Evolutionary conservation across 2,888 invertebrate species (phyloP).

Genomic region (Schizaphis graminum): DNA sequence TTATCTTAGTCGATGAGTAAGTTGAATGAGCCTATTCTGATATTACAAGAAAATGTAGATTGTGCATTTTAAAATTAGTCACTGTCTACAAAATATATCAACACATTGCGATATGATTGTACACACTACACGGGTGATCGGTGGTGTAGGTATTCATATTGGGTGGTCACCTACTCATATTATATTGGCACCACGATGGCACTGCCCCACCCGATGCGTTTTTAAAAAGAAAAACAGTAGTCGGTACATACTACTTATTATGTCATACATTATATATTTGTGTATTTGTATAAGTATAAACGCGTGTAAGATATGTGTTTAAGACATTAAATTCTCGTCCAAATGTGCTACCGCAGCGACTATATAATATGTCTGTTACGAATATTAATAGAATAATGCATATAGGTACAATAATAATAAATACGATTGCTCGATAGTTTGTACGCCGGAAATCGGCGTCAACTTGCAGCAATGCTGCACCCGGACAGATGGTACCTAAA

Average conservation of each 20-base stretch:
- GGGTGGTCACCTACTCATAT: not conserved
- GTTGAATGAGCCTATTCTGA: not conserved
- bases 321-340: not conserved
- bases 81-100: not conserved
- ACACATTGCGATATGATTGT: not conserved
- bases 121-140: not conserved
- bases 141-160: not conserved
- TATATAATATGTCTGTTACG: not conserved
- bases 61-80: not conserved
- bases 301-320: not conserved
- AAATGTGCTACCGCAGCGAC: not conserved
- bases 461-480: not conserved
- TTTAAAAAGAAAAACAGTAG: not conserved
- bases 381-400: not conserved
- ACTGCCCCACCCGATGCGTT: not conserved
- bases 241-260: not conserved
- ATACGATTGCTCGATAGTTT: not conserved
- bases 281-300: not conserved
- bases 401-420: not conserved
- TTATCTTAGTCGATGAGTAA: not conserved
- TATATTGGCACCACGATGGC: not conserved
- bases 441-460: slow-evolving; percentile 6
- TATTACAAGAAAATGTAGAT: not conserved
- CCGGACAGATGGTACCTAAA: not conserved
- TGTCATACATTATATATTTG: not conserved